Base-by-base conservation (phyloP, 2,797 vertebrate species). In the Lutjanus campechanus region DNA sequence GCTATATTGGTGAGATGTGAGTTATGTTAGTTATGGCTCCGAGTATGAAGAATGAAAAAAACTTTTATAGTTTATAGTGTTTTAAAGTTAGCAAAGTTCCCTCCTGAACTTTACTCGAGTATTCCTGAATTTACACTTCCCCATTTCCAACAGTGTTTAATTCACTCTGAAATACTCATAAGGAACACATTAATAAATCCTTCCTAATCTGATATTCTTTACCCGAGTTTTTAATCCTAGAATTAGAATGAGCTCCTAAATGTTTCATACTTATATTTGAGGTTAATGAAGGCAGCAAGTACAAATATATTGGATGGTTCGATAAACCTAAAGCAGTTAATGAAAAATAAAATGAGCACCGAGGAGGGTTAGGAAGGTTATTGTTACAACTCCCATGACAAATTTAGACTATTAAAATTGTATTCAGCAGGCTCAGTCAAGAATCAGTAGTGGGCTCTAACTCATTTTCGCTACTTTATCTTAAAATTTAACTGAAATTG, bases 301-400 rank as follows among this genome's bases (percentile, higher is more conserved):
- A 11, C 25, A 43, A 36, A 56, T 79, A 81, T 13, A 82, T 0
- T 67, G 12, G 5, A 59, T 13, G 22, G 11, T 58, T 70, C 43
- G 72, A 83, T 69, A 75, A 76, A 83, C 11, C 20, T 29, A 7
- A 22, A 74, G 61, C 54, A 56, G 49, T 58, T 82, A 72, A 82
- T 89, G 69, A 60, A 78, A 86, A 85, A 65, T 54, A 12, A 75
- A 81, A 80, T 40, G 69, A 78, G 70, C 11, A n/a, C 46, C 6
- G 65, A 69, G 65, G 59, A 73, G 41, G 19, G 66, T 77, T 16
- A 54, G 62, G 4, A 66, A 63, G 79, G 73, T 60, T 44, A 56
- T 1, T 36, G 64, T 66, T 51, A 50, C 44, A 69, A 58, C 19
- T 83, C 61, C 62, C 59, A 53, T 12, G 73, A 69, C 65, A 69